phyloP scores from a whole-genome alignment of 2,797 vertebrate species.

The Holocentrus rufus region DNA sequence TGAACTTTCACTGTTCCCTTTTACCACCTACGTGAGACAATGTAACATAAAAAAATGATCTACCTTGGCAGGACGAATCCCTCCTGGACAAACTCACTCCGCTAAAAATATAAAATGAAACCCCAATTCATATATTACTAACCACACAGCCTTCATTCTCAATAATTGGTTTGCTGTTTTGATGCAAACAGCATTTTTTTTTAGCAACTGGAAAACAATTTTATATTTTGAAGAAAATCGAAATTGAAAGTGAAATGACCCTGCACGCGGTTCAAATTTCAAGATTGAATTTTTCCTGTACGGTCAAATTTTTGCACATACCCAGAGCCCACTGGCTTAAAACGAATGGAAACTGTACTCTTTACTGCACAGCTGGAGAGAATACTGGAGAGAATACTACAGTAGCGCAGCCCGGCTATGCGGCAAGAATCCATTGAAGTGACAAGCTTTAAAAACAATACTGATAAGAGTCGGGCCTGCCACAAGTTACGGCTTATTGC shows the following conservation, averaged over 20 bases:
- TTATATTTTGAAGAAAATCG: background rate
- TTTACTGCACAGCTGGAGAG: constrained; percentile 19
- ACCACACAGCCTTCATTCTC: background rate
- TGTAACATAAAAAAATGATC: background rate
- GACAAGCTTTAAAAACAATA: constrained; percentile 42
- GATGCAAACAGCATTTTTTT: background rate
- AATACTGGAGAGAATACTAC: constrained; percentile 19
- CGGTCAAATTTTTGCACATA: background rate
- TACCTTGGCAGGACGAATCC: background rate
- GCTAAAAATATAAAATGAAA: background rate
- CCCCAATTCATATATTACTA: background rate
- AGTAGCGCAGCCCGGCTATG: background rate
- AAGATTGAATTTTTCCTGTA: background rate
- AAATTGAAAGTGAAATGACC: too few species aligned
- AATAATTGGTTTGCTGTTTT: background rate
- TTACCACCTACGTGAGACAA: background rate
- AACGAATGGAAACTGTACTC: background rate
- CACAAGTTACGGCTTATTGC: constrained; percentile 54
- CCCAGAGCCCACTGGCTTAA: background rate
- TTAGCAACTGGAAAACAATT: background rate
- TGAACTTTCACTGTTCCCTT: constrained; percentile 6
- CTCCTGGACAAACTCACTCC: background rate
- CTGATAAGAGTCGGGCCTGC: constrained; percentile 39
- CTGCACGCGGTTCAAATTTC: too few species aligned
- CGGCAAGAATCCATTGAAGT: constrained; percentile 40